Conservation (phyloP, 92 coral and sea anemone genomes). For the Heteractis magnifica region DNA sequence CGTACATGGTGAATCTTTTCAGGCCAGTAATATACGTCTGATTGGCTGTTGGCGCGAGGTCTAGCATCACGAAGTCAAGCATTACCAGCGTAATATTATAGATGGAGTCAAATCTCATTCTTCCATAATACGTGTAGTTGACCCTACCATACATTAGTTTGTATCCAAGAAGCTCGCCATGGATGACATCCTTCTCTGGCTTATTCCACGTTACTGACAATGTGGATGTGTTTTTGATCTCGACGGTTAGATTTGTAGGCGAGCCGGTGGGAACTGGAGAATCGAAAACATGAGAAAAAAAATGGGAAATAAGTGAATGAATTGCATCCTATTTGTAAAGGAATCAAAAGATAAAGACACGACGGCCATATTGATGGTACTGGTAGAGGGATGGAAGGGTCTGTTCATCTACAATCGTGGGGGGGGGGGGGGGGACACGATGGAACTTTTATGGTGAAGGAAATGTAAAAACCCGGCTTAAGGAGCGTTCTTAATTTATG, state of each 20-base stretch:
- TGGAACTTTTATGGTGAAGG: too few relatives aligned
- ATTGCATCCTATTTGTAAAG: too few relatives aligned
- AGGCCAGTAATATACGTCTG: constrained; percentile 11
- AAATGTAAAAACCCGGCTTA: too few relatives aligned
- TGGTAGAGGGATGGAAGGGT: too few relatives aligned
- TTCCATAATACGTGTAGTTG: constrained; percentile 14
- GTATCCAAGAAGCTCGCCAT: constrained; percentile 47
- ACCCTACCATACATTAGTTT: constrained; percentile 22
- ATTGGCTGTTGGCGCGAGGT: neutral
- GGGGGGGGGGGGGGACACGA: too few relatives aligned
- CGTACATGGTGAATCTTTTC: constrained; percentile 31
- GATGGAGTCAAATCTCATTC: neutral
- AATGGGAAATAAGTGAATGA: too few relatives aligned
- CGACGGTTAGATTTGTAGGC: constrained; percentile 23
- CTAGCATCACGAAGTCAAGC: neutral
- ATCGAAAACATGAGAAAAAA: too few relatives aligned
- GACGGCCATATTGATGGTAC: too few relatives aligned
- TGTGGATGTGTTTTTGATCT: constrained; percentile 23
- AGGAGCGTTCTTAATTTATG: too few relatives aligned
- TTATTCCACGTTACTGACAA: constrained; percentile 47
- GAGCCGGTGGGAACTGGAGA: neutral
- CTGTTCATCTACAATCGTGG: too few relatives aligned
- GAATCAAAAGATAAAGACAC: too few relatives aligned
- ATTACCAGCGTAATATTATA: too few relatives aligned
- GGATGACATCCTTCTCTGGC: constrained; percentile 13